Evolutionary conservation across 2,797 vertebrate genomes (phyloP), one percentile per base, ranked within the genome.

Genomic region (Chelmon rostratus): DNA sequence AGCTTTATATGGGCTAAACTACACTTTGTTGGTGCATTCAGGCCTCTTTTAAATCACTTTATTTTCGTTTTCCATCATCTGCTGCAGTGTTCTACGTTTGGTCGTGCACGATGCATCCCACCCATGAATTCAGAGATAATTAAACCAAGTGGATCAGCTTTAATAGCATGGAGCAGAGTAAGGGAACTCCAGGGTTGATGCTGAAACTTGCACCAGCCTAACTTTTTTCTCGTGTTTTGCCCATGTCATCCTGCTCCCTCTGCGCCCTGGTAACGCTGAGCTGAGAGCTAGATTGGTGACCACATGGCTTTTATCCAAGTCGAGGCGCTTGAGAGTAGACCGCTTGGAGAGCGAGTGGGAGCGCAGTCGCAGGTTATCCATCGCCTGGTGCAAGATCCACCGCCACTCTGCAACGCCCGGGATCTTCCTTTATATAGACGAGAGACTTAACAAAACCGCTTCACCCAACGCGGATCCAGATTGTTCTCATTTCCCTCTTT

Each of bases 321-420:
- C 73, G 91, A 94, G 95, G 96, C 92, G 50, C 50, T 13, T 53
- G 50, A 53, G 50, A 53, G 50, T 25, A n/a, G 50, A 53, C 50
- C 50, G 50, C 50, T 53, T 53, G 88, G 82, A 93, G 94, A 82
- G 90, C 28, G 28, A 31, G 28, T 89, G 86, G 91, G 93, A 93
- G 94, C 94, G 94, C 96, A 96, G 91, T 95, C 83, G 94, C 94
- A 91, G 92, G 93, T 91, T 93, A 84, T 93, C 86, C 91, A 88
- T 87, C 92, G 94, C 68, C 90, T 85, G 89, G 91, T 88, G 91
- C 85, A 84, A 88, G 88, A 91, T 85, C 92, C 73, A 89, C 86
- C 93, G 49, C 84, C 88, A 69, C 81, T 93, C 87, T 85, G 81
- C 69, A 64, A 66, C 87, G 88, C 83, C 90, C 86, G 90, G 90